A percentile compares a stretch with the other conserved stretches of the same genome.
Conservation (phyloP, 2,797 vertebrate species). For the Anniella stebbinsi region DNA sequence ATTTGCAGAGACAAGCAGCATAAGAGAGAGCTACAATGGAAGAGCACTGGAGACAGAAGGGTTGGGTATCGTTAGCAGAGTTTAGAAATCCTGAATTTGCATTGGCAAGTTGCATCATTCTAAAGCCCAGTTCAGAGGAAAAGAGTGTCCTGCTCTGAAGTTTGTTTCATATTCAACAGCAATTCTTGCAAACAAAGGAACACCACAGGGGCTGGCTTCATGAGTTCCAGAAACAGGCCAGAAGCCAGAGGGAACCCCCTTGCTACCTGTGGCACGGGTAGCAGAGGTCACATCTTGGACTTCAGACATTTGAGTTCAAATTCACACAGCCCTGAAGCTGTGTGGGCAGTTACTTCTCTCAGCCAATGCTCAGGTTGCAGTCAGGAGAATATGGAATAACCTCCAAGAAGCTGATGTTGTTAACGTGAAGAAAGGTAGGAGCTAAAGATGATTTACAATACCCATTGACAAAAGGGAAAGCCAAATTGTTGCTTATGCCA, state of each 20-base stretch:
- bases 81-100: no score
- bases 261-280: background rate
- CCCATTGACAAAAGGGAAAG: background rate
- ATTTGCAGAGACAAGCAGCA: background rate
- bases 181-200: background rate
- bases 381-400: background rate
- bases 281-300: background rate
- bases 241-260: background rate
- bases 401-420: background rate
- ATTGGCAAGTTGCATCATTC: background rate
- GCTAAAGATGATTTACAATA: background rate
- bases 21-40: background rate
- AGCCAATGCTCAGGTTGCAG: background rate
- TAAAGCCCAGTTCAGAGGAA: background rate
- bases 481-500: background rate
- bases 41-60: fast-evolving
- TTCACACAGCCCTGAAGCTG: background rate
- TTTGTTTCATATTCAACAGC: background rate
- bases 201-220: background rate
- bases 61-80: no score
- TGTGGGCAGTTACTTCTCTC: background rate
- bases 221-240: background rate
- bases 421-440: background rate
- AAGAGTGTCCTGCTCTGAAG: background rate
- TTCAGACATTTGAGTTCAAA: background rate